phyloP scores from a whole-genome alignment of 2,888 invertebrate species.

The Folsomia manolachei region DNA sequence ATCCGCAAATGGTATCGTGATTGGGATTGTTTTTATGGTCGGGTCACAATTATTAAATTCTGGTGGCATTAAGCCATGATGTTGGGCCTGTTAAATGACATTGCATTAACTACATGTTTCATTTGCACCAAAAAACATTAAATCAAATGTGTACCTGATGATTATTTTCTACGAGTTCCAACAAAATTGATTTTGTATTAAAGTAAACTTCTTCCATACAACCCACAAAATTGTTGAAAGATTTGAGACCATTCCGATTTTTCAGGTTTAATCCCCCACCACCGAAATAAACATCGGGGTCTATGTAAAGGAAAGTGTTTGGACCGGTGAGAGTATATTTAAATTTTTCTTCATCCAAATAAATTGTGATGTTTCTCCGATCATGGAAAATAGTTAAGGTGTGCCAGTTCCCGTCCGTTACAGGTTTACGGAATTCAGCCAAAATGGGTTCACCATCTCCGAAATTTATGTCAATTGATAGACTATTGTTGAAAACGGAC shows the following conservation, averaged over 20 bases:
- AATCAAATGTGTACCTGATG: conserved; percentile 65
- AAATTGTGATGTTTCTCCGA: conserved; percentile 68
- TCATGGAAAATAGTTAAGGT: conserved; percentile 82
- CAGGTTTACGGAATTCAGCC: conserved; percentile 53
- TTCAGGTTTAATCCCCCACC: conserved; percentile 67
- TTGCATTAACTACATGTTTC: conserved; percentile 3
- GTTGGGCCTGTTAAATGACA: conserved; percentile 26
- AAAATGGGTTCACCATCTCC: conserved; percentile 67
- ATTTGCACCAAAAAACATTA: neutral
- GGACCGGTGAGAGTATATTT: conserved; percentile 65
- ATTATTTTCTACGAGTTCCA: conserved; percentile 78
- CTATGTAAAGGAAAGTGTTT: conserved; percentile 74
- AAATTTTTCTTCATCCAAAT: conserved; percentile 70
- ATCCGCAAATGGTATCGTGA: conserved; percentile 85
- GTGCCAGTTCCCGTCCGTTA: conserved; percentile 79
- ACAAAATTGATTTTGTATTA: conserved; percentile 86
- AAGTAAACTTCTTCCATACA: conserved; percentile 88
- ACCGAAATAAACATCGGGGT: conserved; percentile 90
- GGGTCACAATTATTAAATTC: conserved; percentile 38
- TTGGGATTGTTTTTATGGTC: conserved; percentile 74
- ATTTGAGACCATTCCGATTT: conserved; percentile 31
- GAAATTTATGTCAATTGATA: conserved; percentile 83
- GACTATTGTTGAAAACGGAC: conserved; percentile 75
- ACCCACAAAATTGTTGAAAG: conserved; percentile 56
- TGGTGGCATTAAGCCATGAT: conserved; percentile 39